phyloP scores from a whole-genome alignment of 2,797 vertebrate genomes.

The Cichlasoma orientale region DNA sequence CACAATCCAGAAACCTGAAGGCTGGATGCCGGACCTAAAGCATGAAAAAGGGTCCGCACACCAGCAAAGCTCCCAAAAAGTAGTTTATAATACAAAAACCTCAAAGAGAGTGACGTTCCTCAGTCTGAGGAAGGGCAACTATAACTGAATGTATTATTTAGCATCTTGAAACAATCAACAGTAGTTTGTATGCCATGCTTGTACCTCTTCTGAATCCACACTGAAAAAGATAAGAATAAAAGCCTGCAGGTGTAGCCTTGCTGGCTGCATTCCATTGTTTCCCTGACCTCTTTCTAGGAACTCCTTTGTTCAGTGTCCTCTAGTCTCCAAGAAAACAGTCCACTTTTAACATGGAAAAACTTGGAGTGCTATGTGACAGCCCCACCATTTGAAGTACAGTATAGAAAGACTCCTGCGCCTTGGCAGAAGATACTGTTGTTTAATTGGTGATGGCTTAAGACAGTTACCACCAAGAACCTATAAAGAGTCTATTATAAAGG shows the following conservation, averaged over 20 bases:
- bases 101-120: too few species aligned
- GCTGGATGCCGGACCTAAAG: too few species aligned
- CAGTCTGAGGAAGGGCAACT: too few species aligned
- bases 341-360: neutral
- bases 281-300: neutral
- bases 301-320: neutral
- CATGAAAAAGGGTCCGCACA: too few species aligned
- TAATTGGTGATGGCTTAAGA: neutral
- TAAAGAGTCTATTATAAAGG: neutral
- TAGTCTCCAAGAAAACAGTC: neutral
- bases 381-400: neutral
- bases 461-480: neutral
- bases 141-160: neutral
- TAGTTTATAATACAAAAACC: too few species aligned
- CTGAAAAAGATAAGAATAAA: neutral
- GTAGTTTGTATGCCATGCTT: fast-evolving
- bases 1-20: too few species aligned
- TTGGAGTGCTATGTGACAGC: neutral
- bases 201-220: neutral
- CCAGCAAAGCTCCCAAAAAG: too few species aligned
- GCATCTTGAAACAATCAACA: neutral
- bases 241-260: neutral
- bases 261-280: neutral
- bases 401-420: neutral
- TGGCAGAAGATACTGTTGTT: fast-evolving